A percentile compares a stretch with the other conserved stretches of the same genome.
Evolutionary conservation across 2,888 invertebrate genomes (phyloP).

Genomic region (Temnothorax rugatulus): DNA sequence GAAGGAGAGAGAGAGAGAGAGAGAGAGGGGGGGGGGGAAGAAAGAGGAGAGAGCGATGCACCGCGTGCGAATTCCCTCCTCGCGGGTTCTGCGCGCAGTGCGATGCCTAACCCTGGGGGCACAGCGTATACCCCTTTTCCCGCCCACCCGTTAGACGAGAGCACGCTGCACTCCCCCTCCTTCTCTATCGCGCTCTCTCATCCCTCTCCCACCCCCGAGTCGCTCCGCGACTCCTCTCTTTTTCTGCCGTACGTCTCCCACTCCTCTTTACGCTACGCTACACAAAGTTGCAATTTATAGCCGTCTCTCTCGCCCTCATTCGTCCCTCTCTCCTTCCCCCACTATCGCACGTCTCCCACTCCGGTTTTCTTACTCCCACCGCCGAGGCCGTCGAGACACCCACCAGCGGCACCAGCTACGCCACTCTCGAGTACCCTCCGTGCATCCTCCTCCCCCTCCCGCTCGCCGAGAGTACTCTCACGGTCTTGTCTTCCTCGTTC

Average conservation of each 20-base stretch:
- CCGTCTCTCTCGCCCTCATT: conserved; percentile 44
- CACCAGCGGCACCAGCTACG: conserved; percentile 71
- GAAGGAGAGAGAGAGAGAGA: not conserved
- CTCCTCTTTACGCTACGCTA: conserved; percentile 29
- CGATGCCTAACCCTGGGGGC: conserved; percentile 67
- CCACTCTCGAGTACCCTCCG: conserved; percentile 39
- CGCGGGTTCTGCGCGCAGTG: conserved; percentile 55
- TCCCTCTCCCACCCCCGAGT: not conserved
- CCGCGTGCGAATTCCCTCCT: conserved; percentile 73
- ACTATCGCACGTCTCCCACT: conserved; percentile 47
- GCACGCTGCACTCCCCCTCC: conserved; percentile 68
- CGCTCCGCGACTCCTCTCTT: conserved; percentile 48
- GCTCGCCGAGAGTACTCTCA: not conserved
- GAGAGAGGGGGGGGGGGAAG: not conserved
- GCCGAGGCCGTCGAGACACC: conserved; percentile 64
- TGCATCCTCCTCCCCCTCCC: conserved; percentile 31
- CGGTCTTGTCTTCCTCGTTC: conserved; percentile 36
- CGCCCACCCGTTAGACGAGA: conserved; percentile 65
- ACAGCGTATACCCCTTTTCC: conserved; percentile 66
- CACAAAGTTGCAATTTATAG: conserved; percentile 52
- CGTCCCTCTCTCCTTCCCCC: conserved; percentile 53
- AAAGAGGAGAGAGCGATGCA: conserved; percentile 41
- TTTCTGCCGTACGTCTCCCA: conserved; percentile 39
- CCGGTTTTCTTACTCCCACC: conserved; percentile 53
- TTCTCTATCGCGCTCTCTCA: conserved; percentile 56